Base-by-base conservation (phyloP, 2,113 vertebrate genomes). In the Tyto alba region DNA sequence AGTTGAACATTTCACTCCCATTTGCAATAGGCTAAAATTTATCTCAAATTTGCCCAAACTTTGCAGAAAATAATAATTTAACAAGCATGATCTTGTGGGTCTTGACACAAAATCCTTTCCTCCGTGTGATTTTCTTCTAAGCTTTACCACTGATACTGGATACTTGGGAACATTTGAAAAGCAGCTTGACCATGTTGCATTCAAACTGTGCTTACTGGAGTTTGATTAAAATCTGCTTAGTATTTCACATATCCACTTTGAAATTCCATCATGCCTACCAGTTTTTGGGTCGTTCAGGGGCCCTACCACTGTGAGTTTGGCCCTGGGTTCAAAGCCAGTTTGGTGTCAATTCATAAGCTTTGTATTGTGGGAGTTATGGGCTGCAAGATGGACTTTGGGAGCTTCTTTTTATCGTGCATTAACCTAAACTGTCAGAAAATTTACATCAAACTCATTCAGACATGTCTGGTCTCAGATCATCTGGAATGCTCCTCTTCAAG, bases 181-280 rank as follows among this genome's bases (percentile, higher is more conserved):
- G 84, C 89, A 92, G 69, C 60, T 94, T 87, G 94, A 95, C 89
- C 91, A 91, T 92, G 77, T 50, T 78, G 89, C 77, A 57, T 72
- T 89, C 84, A 91, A 85, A 59, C 81, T 82, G 73, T 56, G 53
- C 87, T 92, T 90, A 32, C 64, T 64, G n/a, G 50, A 90, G 75
- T 89, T 56, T 56, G 66, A 85, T 57, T 84, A 48, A 86, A 92
- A 95, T 64, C 91, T 92, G 21, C 40, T 75, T 26, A 38, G 34
- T 57, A 66, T 78, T 87, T 94, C 73, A 72, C 34, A 68, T 40
- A 36, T 6, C 34, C 16, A 32, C 69, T 89, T 43, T 91, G 67
- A 94, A 92, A 75, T 55, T 74, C 57, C 67, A 13, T 36, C 41
- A 25, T 30, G 30, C 30, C 34, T 72, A 11, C 29, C 71, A 32